Evolutionary conservation across 2,113 vertebrate genomes (phyloP).

Genomic region (Poeciliopsis occidentalis): DNA sequence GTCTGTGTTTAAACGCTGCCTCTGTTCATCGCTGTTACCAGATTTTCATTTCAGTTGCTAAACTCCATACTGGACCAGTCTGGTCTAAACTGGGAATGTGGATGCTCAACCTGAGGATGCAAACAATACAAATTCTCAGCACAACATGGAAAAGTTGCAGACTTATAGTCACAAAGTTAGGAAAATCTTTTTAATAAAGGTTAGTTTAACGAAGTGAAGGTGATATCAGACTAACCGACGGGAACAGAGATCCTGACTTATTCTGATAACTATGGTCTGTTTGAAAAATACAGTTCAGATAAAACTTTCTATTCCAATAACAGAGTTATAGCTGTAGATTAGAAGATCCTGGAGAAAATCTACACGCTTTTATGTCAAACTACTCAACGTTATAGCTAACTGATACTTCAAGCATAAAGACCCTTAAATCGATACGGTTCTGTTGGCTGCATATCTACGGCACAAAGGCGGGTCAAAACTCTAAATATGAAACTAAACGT

Average conservation of each 20-base stretch:
- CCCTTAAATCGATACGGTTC: not conserved
- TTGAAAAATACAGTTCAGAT: not conserved
- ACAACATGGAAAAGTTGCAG: too few relatives aligned
- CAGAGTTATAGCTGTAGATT: not conserved
- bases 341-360: conserved; percentile 4
- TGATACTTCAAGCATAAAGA: not conserved
- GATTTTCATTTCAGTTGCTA: conserved; percentile 24
- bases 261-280: too few relatives aligned
- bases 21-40: not conserved
- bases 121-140: too few relatives aligned
- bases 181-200: too few relatives aligned
- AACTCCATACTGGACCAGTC: conserved; percentile 36
- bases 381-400: not conserved
- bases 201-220: too few relatives aligned
- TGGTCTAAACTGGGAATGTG: not conserved
- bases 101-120: not conserved
- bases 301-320: not conserved
- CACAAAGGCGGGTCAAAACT: not conserved
- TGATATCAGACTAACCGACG: too few relatives aligned
- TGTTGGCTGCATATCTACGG: not conserved
- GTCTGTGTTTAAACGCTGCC: not conserved
- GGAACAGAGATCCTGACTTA: too few relatives aligned
- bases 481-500: not conserved
- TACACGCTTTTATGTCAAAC: conserved; percentile 1
- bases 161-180: too few relatives aligned